These are phyloP conservation scores for Scartelaos histophorus DNA, from an alignment of 2,113 vertebrate species.

Conservation along the genomic window DNA sequence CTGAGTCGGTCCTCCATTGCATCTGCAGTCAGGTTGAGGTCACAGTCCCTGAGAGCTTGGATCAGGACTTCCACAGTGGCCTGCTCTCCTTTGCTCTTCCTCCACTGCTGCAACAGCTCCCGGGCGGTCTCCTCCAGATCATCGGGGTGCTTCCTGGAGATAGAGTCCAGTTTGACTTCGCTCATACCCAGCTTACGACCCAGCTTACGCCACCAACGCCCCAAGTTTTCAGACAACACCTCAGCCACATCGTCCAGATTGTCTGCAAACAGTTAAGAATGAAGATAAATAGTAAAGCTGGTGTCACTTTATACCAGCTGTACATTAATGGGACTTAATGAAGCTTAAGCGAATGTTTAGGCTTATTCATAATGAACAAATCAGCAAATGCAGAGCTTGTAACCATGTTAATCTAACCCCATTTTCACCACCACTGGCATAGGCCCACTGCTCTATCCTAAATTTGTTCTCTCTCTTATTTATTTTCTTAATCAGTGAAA, in stretches of 20 bases:
- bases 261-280: conserved; percentile 60
- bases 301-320: too few relatives aligned
- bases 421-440: too few relatives aligned
- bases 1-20: conserved; percentile 53
- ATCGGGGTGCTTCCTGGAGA: conserved; percentile 55
- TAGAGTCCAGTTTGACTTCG: conserved; percentile 73
- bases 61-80: conserved; percentile 72
- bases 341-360: not conserved
- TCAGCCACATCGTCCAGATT: conserved; percentile 64
- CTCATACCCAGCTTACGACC: conserved; percentile 76
- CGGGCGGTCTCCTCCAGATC: conserved; percentile 73
- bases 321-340: not conserved
- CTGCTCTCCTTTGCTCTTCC: conserved; percentile 42
- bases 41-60: conserved; percentile 72
- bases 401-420: too few relatives aligned
- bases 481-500: too few relatives aligned
- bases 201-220: conserved; percentile 78
- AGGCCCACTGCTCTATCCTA: too few relatives aligned
- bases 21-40: conserved; percentile 82
- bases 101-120: conserved; percentile 81
- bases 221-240: conserved; percentile 72
- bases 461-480: too few relatives aligned
- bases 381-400: too few relatives aligned
- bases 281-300: too few relatives aligned
- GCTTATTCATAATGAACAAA: too few relatives aligned